These are phyloP conservation scores for Nephrotoma guestfalica DNA, from an alignment of 2,888 invertebrate genomes.

Conservation along the genomic window DNA sequence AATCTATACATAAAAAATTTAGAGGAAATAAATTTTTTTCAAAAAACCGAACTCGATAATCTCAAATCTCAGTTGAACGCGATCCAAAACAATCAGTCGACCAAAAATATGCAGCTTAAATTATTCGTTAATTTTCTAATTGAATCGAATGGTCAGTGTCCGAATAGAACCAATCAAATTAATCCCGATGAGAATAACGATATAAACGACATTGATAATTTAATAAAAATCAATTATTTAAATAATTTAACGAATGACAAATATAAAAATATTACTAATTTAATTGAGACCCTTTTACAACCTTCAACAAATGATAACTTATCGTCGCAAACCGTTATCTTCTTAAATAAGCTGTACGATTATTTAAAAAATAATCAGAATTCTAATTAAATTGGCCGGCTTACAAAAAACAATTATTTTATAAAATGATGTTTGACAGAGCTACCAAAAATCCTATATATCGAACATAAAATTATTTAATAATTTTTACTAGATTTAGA, in stretches of 20 bases:
- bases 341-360: background rate
- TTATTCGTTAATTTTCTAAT: background rate
- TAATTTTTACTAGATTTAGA: background rate
- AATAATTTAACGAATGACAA: background rate
- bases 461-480: background rate
- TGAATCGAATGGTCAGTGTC: background rate
- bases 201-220: background rate
- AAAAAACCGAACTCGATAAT: background rate
- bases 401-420: background rate
- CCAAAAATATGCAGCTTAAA: background rate
- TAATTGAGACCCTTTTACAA: background rate
- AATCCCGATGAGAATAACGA: background rate
- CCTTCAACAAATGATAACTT: background rate
- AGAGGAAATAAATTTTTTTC: background rate
- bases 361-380: background rate
- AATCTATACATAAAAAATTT: background rate
- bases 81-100: background rate
- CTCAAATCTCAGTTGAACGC: background rate
- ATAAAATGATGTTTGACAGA: background rate
- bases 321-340: background rate
- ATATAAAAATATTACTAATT: background rate
- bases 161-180: background rate
- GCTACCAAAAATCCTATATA: background rate
- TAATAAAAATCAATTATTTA: background rate
- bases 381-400: background rate